Percentiles rank a stretch among this genome's conserved stretches.
These are phyloP conservation scores for Lepidurus arcticus DNA, from an alignment of 1,140 invertebrate genomes.

Conservation along the genomic window DNA sequence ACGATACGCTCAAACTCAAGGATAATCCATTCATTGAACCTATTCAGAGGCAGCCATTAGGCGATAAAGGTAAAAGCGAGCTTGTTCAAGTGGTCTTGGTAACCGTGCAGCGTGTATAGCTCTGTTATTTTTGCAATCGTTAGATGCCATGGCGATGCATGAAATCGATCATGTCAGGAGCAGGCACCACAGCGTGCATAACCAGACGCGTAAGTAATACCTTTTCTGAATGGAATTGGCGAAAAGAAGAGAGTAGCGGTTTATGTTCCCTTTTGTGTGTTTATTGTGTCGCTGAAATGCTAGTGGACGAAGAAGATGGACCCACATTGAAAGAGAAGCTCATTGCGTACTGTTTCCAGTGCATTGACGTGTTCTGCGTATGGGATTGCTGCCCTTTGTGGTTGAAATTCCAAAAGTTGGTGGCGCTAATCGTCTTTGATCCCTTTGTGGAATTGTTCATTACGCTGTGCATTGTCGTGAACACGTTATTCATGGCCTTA, in stretches of 20 bases:
- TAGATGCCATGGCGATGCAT: constrained; percentile 96
- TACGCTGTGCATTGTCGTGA: constrained; percentile 94
- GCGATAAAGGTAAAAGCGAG: constrained; percentile 73
- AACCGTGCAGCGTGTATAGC: background rate
- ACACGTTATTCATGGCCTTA: constrained; percentile 96
- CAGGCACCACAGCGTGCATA: constrained; percentile 49
- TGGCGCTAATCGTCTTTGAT: constrained; percentile 90
- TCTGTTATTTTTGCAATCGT: background rate
- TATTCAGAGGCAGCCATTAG: constrained; percentile 75
- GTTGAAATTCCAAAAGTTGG: constrained; percentile 81
- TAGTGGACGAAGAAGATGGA: constrained; percentile 83
- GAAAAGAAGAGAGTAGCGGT: constrained; percentile 37
- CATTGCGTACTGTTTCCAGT: constrained; percentile 63
- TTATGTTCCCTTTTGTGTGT: constrained; percentile 86
- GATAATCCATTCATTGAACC: constrained; percentile 89
- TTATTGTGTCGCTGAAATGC: constrained; percentile 50
- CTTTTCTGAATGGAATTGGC: background rate
- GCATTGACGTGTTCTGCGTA: constrained; percentile 88
- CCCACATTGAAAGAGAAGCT: constrained; percentile 80
- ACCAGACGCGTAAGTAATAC: background rate
- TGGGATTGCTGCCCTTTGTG: constrained; percentile 94
- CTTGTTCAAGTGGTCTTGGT: background rate
- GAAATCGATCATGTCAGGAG: constrained; percentile 93
- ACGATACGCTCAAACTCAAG: constrained; percentile 72
- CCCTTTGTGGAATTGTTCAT: constrained; percentile 97